Evolutionary conservation across 1,140 invertebrate species (phyloP).

Genomic region (Patella vulgata): DNA sequence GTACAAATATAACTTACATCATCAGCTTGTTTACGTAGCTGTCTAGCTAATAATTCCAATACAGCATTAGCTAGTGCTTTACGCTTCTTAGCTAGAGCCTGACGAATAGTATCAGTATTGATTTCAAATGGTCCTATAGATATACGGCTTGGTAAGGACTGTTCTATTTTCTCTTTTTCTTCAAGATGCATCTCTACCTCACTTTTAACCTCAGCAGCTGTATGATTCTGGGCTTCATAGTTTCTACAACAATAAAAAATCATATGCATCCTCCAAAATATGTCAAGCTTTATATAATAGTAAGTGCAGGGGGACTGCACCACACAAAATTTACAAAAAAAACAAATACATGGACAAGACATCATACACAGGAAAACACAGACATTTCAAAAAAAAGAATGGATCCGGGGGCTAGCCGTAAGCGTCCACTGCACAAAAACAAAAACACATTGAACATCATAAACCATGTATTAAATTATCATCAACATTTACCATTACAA

Average conservation of each 20-base stretch:
- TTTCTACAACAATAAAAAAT: too few species aligned
- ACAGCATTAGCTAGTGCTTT: constrained; percentile 73
- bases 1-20: constrained; percentile 58
- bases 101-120: constrained; percentile 71
- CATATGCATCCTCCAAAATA: constrained; percentile 47
- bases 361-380: neutral
- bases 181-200: constrained; percentile 65
- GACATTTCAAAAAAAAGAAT: neutral
- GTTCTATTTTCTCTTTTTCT: constrained; percentile 62
- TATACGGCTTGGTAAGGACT: constrained; percentile 70
- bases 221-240: constrained; percentile 60
- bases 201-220: constrained; percentile 62
- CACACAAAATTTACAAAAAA: too few species aligned
- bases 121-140: constrained; percentile 78
- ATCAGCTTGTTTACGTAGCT: constrained; percentile 65
- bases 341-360: too few species aligned
- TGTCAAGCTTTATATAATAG: too few species aligned
- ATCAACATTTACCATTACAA: too few species aligned
- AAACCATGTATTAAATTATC: too few species aligned
- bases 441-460: neutral
- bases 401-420: too few species aligned
- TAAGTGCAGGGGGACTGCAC: too few species aligned
- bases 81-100: constrained; percentile 72
- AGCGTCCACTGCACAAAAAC: too few species aligned
- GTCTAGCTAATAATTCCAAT: constrained; percentile 72